phyloP scores from a whole-genome alignment of 1,140 invertebrate species.

The Calliopsis andreniformis region DNA sequence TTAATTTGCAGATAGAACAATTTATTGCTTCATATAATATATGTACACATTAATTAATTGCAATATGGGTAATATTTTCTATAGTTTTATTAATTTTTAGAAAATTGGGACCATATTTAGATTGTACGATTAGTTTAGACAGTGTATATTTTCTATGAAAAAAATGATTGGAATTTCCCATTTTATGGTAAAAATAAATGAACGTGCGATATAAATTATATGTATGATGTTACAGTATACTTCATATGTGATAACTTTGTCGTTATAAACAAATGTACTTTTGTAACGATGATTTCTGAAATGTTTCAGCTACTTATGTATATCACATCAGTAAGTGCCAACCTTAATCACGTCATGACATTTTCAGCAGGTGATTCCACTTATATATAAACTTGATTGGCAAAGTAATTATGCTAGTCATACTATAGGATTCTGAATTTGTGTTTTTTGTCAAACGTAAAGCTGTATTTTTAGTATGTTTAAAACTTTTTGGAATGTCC shows the following conservation, averaged over 20 bases:
- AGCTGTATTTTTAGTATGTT: slow-evolving; percentile 8
- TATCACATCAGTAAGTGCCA: slow-evolving; percentile 50
- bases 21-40: not conserved
- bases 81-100: not conserved
- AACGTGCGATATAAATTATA: too few species aligned
- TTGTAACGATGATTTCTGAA: slow-evolving; percentile 52
- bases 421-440: slow-evolving; percentile 19
- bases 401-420: slow-evolving; percentile 23
- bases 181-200: slow-evolving; percentile 28
- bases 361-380: slow-evolving; percentile 56
- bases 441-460: slow-evolving; percentile 6
- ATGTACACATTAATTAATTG: not conserved
- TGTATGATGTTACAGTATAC: not conserved
- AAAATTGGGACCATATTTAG: not conserved
- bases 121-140: slow-evolving; percentile 9
- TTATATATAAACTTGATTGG: slow-evolving; percentile 23
- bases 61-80: not conserved
- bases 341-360: slow-evolving; percentile 50
- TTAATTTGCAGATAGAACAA: not conserved
- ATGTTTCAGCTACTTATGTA: slow-evolving; percentile 60
- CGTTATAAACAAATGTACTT: slow-evolving; percentile 8
- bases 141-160: too few species aligned
- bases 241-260: slow-evolving; percentile 1
- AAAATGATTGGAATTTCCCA: too few species aligned
- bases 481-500: slow-evolving; percentile 33